phyloP scores from a whole-genome alignment of 2,797 vertebrate species.

The Bovichtus diacanthus region DNA sequence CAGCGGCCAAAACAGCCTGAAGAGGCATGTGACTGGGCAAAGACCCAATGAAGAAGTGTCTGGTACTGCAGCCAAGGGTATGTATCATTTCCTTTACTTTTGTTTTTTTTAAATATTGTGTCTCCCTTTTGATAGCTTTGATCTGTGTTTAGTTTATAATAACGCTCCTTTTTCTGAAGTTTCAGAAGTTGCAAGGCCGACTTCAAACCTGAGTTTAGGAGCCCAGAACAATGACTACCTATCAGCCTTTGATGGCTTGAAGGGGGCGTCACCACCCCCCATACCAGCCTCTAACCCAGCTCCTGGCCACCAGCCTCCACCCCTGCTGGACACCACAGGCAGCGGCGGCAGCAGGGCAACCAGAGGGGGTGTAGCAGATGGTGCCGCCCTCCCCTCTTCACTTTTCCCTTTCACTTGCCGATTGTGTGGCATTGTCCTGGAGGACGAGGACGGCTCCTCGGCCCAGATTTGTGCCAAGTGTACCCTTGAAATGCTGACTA shows the following conservation, averaged over 20 bases:
- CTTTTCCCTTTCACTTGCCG: conserved; percentile 94
- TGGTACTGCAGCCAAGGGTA: conserved; percentile 71
- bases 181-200: conserved; percentile 79
- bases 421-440: conserved; percentile 91
- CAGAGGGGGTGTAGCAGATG: conserved; percentile 61
- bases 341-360: conserved; percentile 39
- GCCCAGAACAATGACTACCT: conserved; percentile 86
- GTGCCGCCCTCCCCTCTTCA: conserved; percentile 82
- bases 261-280: conserved; percentile 74
- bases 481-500: conserved; percentile 90
- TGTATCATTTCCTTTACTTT: background rate
- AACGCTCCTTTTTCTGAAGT: conserved; percentile 27
- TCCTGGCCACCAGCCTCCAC: conserved; percentile 66
- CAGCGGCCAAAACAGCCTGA: conserved; percentile 57
- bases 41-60: conserved; percentile 63
- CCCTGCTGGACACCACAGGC: conserved; percentile 57
- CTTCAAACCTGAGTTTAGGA: conserved; percentile 83
- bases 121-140: background rate
- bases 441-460: conserved; percentile 90
- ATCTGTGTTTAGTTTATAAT: background rate
- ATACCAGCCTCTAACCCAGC: conserved; percentile 69
- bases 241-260: conserved; percentile 84
- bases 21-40: conserved; percentile 60
- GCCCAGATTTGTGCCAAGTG: conserved; percentile 93
- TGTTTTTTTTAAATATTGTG: too few relatives aligned